phyloP scores from a whole-genome alignment of 2,797 vertebrate genomes.

The Morus bassanus region DNA sequence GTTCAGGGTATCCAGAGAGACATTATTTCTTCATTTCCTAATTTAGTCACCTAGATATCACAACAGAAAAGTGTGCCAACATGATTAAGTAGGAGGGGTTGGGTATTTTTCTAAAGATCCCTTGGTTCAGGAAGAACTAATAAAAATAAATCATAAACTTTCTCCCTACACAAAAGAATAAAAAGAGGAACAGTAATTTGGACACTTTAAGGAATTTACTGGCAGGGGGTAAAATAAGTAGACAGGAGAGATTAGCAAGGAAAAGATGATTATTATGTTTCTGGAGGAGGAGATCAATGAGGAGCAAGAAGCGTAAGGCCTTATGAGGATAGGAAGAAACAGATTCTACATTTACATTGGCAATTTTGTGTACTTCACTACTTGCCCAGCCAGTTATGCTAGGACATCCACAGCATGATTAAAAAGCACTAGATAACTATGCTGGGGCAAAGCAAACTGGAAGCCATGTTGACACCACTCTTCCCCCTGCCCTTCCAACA shows the following conservation, averaged over 20 bases:
- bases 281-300: neutral
- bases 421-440: neutral
- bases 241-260: neutral
- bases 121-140: neutral
- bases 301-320: neutral
- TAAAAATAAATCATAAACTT: neutral
- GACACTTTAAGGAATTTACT: neutral
- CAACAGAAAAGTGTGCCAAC: neutral
- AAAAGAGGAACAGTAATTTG: neutral
- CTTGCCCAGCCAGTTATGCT: neutral
- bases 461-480: neutral
- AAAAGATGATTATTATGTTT: neutral
- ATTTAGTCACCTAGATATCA: neutral
- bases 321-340: neutral
- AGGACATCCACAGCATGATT: fast-evolving
- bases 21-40: neutral
- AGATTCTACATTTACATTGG: neutral
- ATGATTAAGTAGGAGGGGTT: neutral
- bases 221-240: neutral
- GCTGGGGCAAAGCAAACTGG: neutral
- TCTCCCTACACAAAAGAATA: neutral
- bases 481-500: neutral
- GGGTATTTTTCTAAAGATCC: neutral
- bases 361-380: neutral
- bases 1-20: neutral